Percentiles rank a stretch among this genome's conserved stretches.
phyloP scores from a whole-genome alignment of 2,888 invertebrate species.

The Tillus elongatus region DNA sequence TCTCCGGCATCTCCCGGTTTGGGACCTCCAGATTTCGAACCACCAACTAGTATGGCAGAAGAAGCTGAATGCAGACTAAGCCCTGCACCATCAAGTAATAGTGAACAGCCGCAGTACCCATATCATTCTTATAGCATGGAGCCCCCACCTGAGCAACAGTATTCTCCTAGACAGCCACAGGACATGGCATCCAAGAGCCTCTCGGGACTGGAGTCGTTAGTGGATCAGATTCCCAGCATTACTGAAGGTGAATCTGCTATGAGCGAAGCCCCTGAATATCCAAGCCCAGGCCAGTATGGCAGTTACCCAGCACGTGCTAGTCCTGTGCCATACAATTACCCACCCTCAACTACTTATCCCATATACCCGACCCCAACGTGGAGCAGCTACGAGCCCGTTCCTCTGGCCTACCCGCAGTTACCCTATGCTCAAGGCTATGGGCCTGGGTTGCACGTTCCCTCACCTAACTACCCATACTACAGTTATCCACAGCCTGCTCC shows the following conservation, averaged over 20 bases:
- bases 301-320: slow-evolving; percentile 40
- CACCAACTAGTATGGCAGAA: slow-evolving; percentile 55
- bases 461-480: slow-evolving; percentile 59
- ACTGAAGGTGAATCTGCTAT: slow-evolving; percentile 55
- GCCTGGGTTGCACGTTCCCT: slow-evolving; percentile 57
- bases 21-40: slow-evolving; percentile 61
- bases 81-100: slow-evolving; percentile 41
- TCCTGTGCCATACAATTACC: slow-evolving; percentile 37
- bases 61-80: slow-evolving; percentile 47
- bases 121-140: slow-evolving; percentile 39
- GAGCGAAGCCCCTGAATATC: slow-evolving; percentile 32
- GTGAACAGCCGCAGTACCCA: slow-evolving; percentile 35
- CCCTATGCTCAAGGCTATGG: slow-evolving; percentile 39
- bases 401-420: slow-evolving; percentile 39
- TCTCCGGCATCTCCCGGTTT: slow-evolving; percentile 64
- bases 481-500: slow-evolving; percentile 40
- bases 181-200: slow-evolving; percentile 80
- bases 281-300: slow-evolving; percentile 27
- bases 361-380: slow-evolving; percentile 40
- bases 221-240: slow-evolving; percentile 86
- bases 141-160: slow-evolving; percentile 34
- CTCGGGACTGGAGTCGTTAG: slow-evolving; percentile 78
- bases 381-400: slow-evolving; percentile 42
- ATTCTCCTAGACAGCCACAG: slow-evolving; percentile 47
- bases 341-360: slow-evolving; percentile 34